phyloP scores from a whole-genome alignment of 2,888 invertebrate genomes.

The Pachydiplax longipennis region DNA sequence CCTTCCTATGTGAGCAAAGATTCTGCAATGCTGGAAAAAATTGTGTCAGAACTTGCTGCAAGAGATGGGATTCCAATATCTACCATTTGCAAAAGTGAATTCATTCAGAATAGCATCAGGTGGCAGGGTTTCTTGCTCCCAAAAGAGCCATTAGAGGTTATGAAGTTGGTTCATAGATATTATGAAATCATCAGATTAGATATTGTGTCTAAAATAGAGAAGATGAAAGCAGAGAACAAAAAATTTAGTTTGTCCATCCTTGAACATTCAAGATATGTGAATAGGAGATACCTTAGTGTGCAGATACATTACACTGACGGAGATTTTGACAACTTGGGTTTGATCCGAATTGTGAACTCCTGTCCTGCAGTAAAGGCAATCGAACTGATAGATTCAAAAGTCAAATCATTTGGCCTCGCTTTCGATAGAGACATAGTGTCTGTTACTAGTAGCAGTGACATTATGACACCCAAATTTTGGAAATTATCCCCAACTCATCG shows the following conservation, averaged over 20 bases:
- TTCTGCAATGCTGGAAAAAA: neutral
- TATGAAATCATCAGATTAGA: neutral
- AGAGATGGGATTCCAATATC: neutral
- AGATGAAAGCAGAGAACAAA: neutral
- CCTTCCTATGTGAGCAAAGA: too few relatives aligned
- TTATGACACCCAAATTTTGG: neutral
- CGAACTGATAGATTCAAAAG: neutral
- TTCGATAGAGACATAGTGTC: neutral
- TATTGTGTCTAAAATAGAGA: neutral
- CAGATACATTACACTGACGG: too few relatives aligned
- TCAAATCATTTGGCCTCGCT: neutral
- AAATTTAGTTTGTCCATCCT: neutral
- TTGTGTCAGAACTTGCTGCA: neutral
- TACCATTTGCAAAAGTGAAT: neutral
- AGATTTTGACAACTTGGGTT: too few relatives aligned
- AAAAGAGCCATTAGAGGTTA: neutral
- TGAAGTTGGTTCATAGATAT: neutral
- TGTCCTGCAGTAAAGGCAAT: neutral
- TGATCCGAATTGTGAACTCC: too few relatives aligned
- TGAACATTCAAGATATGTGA: neutral
- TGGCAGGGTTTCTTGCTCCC: neutral
- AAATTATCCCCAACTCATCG: neutral
- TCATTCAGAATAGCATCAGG: neutral
- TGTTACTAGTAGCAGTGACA: neutral
- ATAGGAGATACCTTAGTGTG: too few relatives aligned